phyloP scores from a whole-genome alignment of 2,888 invertebrate species.

The Athalia rosae region DNA sequence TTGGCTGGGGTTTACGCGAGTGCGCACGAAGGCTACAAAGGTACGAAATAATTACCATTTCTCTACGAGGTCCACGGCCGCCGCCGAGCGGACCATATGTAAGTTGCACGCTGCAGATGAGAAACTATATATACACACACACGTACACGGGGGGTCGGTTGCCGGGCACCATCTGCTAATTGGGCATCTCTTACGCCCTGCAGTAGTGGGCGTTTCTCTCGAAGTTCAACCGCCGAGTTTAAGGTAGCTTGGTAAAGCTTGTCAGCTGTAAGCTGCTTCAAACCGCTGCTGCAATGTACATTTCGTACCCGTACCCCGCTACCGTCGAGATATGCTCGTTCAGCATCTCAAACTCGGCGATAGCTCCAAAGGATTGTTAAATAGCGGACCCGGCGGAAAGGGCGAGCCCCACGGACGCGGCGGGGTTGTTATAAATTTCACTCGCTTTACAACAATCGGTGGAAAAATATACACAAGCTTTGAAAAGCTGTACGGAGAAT shows the following conservation, averaged over 20 bases:
- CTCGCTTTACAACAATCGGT: too few species aligned
- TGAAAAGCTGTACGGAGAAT: too few species aligned
- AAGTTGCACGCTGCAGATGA: not conserved
- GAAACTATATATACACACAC: not conserved
- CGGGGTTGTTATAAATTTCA: too few species aligned
- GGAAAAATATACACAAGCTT: too few species aligned
- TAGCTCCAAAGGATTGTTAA: conserved; percentile 46
- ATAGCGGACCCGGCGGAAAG: conserved; percentile 47
- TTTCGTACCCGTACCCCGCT: not conserved
- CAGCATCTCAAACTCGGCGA: conserved; percentile 57
- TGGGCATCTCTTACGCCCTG: conserved; percentile 59
- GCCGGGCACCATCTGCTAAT: conserved; percentile 56
- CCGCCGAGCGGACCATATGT: too few species aligned
- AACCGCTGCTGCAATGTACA: too few species aligned
- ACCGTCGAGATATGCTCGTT: conserved; percentile 55
- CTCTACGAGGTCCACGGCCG: not conserved
- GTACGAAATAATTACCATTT: conserved; percentile 17
- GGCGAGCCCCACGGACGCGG: not conserved
- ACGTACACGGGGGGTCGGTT: conserved; percentile 15
- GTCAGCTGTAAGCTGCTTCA: too few species aligned
- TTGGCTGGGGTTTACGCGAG: too few species aligned
- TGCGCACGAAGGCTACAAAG: not conserved
- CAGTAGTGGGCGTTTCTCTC: conserved; percentile 14
- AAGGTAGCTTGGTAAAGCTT: conserved; percentile 3
- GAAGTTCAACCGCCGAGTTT: conserved; percentile 28